phyloP scores from a whole-genome alignment of 2,888 invertebrate species.

The Lasioglossum figueresi region DNA sequence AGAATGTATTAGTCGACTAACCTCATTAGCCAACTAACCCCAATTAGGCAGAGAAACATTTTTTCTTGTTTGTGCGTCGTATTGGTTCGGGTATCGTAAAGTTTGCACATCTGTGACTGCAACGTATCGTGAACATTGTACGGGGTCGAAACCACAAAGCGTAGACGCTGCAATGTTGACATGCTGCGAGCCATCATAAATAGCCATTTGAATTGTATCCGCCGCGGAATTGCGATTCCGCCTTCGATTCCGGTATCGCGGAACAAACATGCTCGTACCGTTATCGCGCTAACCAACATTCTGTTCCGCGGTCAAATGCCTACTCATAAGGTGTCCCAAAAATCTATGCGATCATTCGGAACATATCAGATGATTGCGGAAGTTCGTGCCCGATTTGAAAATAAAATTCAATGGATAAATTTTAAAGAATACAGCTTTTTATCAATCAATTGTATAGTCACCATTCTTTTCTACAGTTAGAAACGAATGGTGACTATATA shows the following conservation, averaged over 20 bases:
- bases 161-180: not conserved
- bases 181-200: not conserved
- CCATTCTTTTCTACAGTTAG: no score
- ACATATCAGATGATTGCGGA: no score
- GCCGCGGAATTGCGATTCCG: constrained; percentile 2
- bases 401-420: no score
- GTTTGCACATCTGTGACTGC: not conserved
- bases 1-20: no score
- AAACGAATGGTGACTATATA: no score
- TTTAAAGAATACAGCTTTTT: no score
- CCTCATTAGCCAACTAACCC: no score
- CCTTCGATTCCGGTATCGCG: constrained; percentile 2
- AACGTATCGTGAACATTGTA: not conserved
- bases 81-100: not conserved
- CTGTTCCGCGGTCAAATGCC: not conserved
- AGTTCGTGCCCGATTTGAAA: no score
- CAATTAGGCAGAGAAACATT: not conserved
- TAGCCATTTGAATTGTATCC: constrained; percentile 5
- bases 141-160: not conserved
- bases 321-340: not conserved
- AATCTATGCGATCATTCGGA: not conserved
- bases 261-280: not conserved
- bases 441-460: no score
- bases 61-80: not conserved
- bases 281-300: not conserved